phyloP scores from a whole-genome alignment of 2,797 vertebrate genomes.

The Ataeniobius toweri region DNA sequence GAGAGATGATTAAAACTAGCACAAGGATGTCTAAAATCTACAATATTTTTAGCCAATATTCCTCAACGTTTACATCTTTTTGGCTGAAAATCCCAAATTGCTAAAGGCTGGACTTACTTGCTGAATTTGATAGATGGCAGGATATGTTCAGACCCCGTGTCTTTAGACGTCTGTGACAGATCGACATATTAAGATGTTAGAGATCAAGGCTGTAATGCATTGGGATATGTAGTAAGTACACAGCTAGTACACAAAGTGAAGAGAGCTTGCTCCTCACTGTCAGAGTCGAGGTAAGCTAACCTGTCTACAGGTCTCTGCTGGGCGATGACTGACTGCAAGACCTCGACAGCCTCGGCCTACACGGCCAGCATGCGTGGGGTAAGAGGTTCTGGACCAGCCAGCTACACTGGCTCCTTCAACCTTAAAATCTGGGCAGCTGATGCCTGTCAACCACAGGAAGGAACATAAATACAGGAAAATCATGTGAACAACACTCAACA shows the following conservation, averaged over 20 bases:
- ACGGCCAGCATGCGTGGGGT: conserved; percentile 49
- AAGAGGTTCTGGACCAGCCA: conserved; percentile 54
- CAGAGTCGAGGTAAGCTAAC: conserved; percentile 45
- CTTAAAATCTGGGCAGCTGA: conserved; percentile 73
- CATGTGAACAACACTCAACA: neutral
- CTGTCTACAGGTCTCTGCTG: conserved; percentile 58
- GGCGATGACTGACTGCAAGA: conserved; percentile 30
- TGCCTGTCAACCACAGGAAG: conserved; percentile 70
- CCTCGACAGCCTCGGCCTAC: conserved; percentile 49
- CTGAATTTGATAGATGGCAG: conserved; percentile 74
- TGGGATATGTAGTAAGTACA: neutral
- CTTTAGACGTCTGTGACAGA: conserved; percentile 69
- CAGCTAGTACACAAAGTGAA: neutral
- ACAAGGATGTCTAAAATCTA: neutral
- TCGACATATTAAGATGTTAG: conserved; percentile 24
- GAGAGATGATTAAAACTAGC: conserved; percentile 1
- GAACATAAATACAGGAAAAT: conserved; percentile 27
- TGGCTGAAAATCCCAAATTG: no score
- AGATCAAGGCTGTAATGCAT: neutral
- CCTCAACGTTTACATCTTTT: neutral
- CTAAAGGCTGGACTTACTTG: conserved; percentile 71
- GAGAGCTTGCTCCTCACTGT: neutral
- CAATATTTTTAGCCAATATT: no score
- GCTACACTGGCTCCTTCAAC: conserved; percentile 38
- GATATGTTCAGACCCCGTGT: conserved; percentile 60